Evolutionary conservation across 2,888 invertebrate genomes (phyloP), one percentile per base, ranked within the genome.

Genomic region (Omphaloscelis lunosa): DNA sequence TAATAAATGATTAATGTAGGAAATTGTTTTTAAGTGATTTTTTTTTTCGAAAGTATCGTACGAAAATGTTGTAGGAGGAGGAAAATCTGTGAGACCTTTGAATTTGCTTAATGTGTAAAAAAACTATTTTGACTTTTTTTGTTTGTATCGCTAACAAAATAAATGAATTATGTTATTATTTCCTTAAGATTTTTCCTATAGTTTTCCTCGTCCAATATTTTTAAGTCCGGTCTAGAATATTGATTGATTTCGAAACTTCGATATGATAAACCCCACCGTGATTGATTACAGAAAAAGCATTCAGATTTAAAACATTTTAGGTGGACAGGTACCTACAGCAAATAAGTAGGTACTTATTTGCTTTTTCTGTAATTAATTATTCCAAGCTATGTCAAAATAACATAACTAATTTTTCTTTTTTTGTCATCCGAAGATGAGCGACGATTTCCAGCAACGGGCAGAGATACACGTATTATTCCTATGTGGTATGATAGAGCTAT

Each of bases 131-230:
- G 1, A 7, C n/a, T 77, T 29, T 62, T 12, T 8, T 45, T n/a
- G 15, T 20, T 15, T 59, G 17, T 39, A 48, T 75, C 1, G 77
- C 8, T 8, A 65, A 56, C 34, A 62, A 23, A 34, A 67, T 58
- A 29, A 58, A 71, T 72, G 2, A n/a, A 8, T 17, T 17, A 8
- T 4, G 1, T 23, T 34, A 1, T n/a, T 61, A 17, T 53, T 45
- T 53, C 34, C 45, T n/a, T 27, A 48, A 15, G 2, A n/a, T 20
- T 48, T 62, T 59, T n/a, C 9, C 27, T 0, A 1, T 56, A 48
- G 23, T 41, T 51, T 41, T 78, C 77, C 23, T 48, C 11, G 2
- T 41, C 29, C 20, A 53, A 51, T 77, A 15, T 72, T 29, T 15
- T 34, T 15, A 1, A 34, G 79, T 70, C 34, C 41, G 17, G 39